Evolutionary conservation across 2,113 vertebrate species (phyloP), one percentile per base, ranked within the genome.

Genomic region (Junco hyemalis): DNA sequence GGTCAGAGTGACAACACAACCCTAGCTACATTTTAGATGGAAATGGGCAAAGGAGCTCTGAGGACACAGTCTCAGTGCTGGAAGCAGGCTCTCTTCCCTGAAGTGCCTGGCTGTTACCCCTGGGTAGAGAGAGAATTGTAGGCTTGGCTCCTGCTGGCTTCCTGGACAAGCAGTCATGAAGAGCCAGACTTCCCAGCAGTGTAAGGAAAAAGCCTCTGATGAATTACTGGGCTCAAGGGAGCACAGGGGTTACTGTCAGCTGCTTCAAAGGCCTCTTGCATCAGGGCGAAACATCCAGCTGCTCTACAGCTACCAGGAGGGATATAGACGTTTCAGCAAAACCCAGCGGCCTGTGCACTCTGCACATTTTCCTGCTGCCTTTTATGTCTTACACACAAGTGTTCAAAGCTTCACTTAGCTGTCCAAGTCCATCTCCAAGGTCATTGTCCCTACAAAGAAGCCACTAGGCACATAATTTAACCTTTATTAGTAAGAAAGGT

Each of bases 371-470:
- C n/a, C 66, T 79, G n/a, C 17, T 57, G 59, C 50, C 57, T 87
- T 85, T 87, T 72, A 66, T 71, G 79, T 47, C 74, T 87, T 53
- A 72, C 4, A 1, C n/a, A 60, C 44, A 84, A 90, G 61, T 44
- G 65, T 20, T 65, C 8, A 0, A 47, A 87, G 68, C 73, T 45
- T 81, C 84, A 60, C 28, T 69, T 31, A 51, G 8, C 28, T 61
- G n/a, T 53, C 13, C 38, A 84, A 94, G 44, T 64, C 94, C 77
- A 88, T 61, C 47, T 51, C 74, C 77, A 92, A 87, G 86, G 89
- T 92, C 83, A 81, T 25, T 2, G 1, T 57, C 72, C 77, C 63
- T 50, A 53, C 50, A 81, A 77, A 96, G 65, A 81, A 65, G 73
- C 45, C 61, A 93, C 40, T 23, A 89, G 22, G 13, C 38, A 81